Evolutionary conservation across 2,888 invertebrate genomes (phyloP).

Genomic region (Allolobophora icterica): DNA sequence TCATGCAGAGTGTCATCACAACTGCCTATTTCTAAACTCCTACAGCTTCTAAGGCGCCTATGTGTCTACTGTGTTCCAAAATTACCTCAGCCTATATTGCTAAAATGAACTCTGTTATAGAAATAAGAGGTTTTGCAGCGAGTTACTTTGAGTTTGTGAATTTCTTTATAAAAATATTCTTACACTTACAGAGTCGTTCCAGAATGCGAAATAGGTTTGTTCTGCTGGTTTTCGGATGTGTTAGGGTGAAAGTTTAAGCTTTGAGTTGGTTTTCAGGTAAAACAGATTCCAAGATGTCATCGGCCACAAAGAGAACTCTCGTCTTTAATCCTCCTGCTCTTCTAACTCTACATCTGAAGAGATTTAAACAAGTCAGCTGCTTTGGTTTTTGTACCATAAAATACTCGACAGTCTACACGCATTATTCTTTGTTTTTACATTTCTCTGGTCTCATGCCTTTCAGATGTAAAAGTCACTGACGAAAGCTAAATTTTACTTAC

Average conservation of each 20-base stretch:
- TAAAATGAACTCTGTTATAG: no score
- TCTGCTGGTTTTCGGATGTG: no score
- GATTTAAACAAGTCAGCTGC: conserved; percentile 80
- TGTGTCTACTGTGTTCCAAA: no score
- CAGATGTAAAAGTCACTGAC: no score
- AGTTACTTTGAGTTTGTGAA: not conserved
- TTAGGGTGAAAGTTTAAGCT: not conserved
- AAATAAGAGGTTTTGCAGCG: not conserved
- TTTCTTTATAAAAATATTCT: not conserved
- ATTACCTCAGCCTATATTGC: no score
- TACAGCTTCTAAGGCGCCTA: no score
- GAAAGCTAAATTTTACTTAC: no score
- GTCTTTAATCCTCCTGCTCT: conserved; percentile 91
- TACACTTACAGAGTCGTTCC: no score
- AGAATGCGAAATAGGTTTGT: no score
- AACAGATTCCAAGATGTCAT: conserved; percentile 50
- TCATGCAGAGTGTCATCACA: no score
- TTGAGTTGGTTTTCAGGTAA: not conserved
- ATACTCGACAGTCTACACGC: not conserved
- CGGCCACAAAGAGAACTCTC: conserved; percentile 69
- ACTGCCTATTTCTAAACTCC: no score
- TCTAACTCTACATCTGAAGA: conserved; percentile 89
- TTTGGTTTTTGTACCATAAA: not conserved
- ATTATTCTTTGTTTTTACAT: not conserved
- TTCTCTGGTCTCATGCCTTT: not conserved